Percentiles rank a stretch among this genome's conserved stretches.
Evolutionary conservation across 1,140 invertebrate species (phyloP).

Genomic region (Drosophila sturtevanti): DNA sequence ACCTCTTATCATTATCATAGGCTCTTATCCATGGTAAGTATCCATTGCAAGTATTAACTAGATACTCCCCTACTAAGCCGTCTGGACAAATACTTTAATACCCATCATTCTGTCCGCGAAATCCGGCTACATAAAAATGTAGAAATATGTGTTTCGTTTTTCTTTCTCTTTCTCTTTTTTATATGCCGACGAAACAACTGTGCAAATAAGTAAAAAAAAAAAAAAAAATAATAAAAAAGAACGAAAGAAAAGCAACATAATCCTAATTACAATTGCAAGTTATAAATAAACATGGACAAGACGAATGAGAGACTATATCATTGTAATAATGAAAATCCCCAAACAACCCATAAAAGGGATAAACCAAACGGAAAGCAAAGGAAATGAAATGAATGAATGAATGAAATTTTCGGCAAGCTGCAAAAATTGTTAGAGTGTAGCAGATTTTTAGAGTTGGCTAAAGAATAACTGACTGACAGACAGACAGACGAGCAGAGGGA

Average conservation of each 20-base stretch:
- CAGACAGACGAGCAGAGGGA: neutral
- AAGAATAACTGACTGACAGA: constrained; percentile 26
- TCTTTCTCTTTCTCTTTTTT: constrained; percentile 28
- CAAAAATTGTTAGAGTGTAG: constrained; percentile 55
- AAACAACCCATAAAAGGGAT: constrained; percentile 80
- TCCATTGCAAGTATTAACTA: constrained; percentile 11
- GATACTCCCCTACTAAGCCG: constrained; percentile 53
- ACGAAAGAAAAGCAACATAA: constrained; percentile 32
- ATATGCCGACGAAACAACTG: constrained; percentile 54
- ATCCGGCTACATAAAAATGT: constrained; percentile 58
- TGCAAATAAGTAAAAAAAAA: constrained; percentile 75
- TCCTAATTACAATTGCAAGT: constrained; percentile 79
- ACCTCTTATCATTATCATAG: constrained; percentile 6
- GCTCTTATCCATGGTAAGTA: constrained; percentile 4
- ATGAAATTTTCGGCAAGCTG: constrained; percentile 60
- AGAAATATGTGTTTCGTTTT: constrained; percentile 71
- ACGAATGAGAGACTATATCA: constrained; percentile 48
- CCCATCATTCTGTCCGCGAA: constrained; percentile 38
- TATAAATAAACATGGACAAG: constrained; percentile 76
- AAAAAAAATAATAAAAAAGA: neutral
- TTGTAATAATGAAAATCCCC: constrained; percentile 74
- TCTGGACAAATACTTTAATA: constrained; percentile 71
- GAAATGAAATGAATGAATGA: constrained; percentile 58
- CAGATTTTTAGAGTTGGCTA: constrained; percentile 47
- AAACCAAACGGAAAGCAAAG: constrained; percentile 67